A percentile compares a stretch with the other conserved stretches of the same genome.
These are phyloP conservation scores for Sericinus montela DNA, from an alignment of 2,888 invertebrate genomes.

Conservation along the genomic window DNA sequence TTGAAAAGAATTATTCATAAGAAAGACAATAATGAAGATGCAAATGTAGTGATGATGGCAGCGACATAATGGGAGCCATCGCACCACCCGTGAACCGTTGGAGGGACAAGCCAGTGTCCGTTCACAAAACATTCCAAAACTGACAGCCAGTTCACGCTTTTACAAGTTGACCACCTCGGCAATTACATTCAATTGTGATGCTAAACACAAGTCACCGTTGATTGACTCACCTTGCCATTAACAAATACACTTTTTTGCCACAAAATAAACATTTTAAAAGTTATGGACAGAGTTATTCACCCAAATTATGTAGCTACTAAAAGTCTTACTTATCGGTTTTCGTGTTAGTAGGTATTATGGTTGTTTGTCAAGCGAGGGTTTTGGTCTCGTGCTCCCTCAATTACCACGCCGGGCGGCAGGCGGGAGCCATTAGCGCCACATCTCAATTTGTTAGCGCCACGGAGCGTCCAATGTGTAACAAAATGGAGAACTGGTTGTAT, in stretches of 20 bases:
- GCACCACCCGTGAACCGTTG: slow-evolving; percentile 50
- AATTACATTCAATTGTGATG: slow-evolving; percentile 53
- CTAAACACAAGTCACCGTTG: slow-evolving; percentile 56
- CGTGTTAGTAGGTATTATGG: slow-evolving; percentile 31
- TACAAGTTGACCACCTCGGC: slow-evolving; percentile 71
- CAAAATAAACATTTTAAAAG: background rate
- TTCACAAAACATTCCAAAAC: slow-evolving; percentile 57
- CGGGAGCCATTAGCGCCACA: slow-evolving; percentile 39
- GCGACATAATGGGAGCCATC: slow-evolving; percentile 63
- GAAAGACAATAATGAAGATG: slow-evolving; percentile 60
- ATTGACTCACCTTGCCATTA: slow-evolving; percentile 53
- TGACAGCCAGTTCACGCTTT: slow-evolving; percentile 71
- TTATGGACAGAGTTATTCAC: slow-evolving; percentile 27
- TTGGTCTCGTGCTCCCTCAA: slow-evolving; percentile 41
- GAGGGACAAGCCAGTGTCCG: slow-evolving; percentile 25
- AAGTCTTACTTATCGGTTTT: slow-evolving; percentile 36
- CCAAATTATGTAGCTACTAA: slow-evolving; percentile 20
- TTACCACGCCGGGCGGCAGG: slow-evolving; percentile 34
- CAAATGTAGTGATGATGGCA: slow-evolving; percentile 56
- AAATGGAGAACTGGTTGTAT: slow-evolving; percentile 17
- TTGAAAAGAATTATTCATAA: slow-evolving; percentile 62
- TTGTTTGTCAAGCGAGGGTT: slow-evolving; percentile 36
- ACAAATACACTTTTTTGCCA: slow-evolving; percentile 38
- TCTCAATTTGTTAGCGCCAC: slow-evolving; percentile 46
- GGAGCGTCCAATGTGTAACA: slow-evolving; percentile 13